Evolutionary conservation across 1,140 invertebrate genomes (phyloP).

Genomic region (Zophobas atratus): DNA sequence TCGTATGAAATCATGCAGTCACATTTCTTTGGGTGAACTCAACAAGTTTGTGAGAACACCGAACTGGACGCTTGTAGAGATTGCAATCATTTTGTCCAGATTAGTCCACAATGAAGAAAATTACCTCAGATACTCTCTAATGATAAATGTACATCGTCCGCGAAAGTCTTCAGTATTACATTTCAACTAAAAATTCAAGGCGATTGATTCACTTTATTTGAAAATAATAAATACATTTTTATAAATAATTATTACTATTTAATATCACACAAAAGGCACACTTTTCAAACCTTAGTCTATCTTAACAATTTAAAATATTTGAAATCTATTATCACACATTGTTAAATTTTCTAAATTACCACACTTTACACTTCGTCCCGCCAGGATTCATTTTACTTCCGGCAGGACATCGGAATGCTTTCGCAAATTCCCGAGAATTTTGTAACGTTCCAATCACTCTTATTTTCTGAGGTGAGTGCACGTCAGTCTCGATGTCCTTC

Average conservation of each 20-base stretch:
- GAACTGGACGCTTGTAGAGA: too few species aligned
- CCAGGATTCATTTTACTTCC: conserved; percentile 88
- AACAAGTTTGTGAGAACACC: not conserved
- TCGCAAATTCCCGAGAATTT: conserved; percentile 89
- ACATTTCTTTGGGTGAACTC: too few species aligned
- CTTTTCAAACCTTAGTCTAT: conserved; percentile 14
- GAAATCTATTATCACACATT: conserved; percentile 46
- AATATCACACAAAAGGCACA: conserved; percentile 45
- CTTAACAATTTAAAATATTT: conserved; percentile 13
- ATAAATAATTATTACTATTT: not conserved
- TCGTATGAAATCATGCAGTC: too few species aligned
- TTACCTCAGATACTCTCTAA: not conserved
- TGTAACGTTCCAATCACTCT: conserved; percentile 86
- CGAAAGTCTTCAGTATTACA: not conserved
- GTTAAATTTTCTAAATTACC: conserved; percentile 67
- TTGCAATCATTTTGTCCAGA: too few species aligned
- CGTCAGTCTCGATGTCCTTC: conserved; percentile 78
- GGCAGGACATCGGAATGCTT: conserved; percentile 83
- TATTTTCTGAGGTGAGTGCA: conserved; percentile 82
- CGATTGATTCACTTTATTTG: not conserved
- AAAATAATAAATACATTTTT: not conserved
- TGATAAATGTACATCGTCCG: not conserved
- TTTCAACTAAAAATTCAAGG: not conserved
- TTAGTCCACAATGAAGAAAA: not conserved
- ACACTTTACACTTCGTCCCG: conserved; percentile 80